Percentiles rank a stretch among this genome's conserved stretches.
phyloP scores from a whole-genome alignment of 2,113 vertebrate species.

The Microcebus murinus region DNA sequence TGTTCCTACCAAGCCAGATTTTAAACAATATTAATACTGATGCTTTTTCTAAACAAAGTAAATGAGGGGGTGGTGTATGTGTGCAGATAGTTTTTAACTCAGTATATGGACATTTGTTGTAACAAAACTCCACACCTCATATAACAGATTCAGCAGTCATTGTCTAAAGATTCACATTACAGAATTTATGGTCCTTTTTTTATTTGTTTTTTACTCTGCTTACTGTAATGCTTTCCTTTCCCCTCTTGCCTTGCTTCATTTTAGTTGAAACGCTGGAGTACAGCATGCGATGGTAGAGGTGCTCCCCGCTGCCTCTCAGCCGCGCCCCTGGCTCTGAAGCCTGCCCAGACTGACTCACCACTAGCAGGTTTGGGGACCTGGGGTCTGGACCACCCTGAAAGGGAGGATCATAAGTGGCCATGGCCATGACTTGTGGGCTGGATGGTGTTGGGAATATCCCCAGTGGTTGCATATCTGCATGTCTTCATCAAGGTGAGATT shows the following conservation, averaged over 20 bases:
- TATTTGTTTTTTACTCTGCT: background rate
- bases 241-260: background rate
- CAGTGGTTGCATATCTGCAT: background rate
- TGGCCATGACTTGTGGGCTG: background rate
- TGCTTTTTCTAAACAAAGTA: background rate
- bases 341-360: accelerated
- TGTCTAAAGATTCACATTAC: background rate
- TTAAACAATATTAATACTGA: background rate
- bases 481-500: background rate
- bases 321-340: background rate
- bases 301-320: accelerated
- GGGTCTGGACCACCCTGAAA: background rate
- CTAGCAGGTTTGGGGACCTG: background rate
- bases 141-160: background rate
- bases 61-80: background rate
- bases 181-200: background rate
- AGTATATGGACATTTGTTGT: background rate
- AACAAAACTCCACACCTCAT: background rate
- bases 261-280: background rate
- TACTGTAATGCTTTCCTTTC: background rate
- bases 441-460: background rate
- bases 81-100: background rate
- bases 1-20: background rate
- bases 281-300: background rate
- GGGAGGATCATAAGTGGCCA: background rate